Evolutionary conservation across 2,797 vertebrate genomes (phyloP).

Genomic region (Darevskia mixta): DNA sequence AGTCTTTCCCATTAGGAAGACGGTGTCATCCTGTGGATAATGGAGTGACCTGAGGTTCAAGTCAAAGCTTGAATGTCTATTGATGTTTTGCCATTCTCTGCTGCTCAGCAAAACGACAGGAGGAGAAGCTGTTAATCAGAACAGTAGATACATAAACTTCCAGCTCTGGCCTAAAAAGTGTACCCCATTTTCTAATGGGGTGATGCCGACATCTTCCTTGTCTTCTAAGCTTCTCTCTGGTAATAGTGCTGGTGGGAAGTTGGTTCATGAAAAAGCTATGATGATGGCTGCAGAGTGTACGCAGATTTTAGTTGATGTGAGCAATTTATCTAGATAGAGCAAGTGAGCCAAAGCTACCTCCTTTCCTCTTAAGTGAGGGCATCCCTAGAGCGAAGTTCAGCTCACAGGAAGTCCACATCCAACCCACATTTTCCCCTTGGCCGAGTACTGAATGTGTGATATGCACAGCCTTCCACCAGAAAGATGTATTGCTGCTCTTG

Average conservation of each 20-base stretch:
- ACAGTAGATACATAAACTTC: neutral
- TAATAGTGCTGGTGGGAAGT: neutral
- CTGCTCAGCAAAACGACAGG: neutral
- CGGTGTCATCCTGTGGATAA: conserved; percentile 7
- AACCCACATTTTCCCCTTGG: too few relatives aligned
- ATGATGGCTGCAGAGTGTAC: neutral
- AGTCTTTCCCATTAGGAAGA: neutral
- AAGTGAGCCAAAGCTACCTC: too few relatives aligned
- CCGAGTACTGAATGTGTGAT: neutral
- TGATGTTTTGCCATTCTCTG: neutral
- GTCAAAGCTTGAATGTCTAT: neutral
- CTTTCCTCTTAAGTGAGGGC: too few relatives aligned
- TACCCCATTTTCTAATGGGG: neutral
- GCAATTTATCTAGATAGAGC: too few relatives aligned
- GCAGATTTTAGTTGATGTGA: too few relatives aligned
- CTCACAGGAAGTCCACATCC: too few relatives aligned
- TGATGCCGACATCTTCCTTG: neutral
- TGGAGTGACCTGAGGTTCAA: neutral
- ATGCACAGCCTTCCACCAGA: neutral
- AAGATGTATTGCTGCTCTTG: neutral
- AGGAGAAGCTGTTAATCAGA: neutral
- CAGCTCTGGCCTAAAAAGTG: neutral
- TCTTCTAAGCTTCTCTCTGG: neutral
- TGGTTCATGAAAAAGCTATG: neutral
- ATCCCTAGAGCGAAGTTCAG: too few relatives aligned